phyloP scores from a whole-genome alignment of 2,888 invertebrate genomes.

The Callyntrura guangdongensis region DNA sequence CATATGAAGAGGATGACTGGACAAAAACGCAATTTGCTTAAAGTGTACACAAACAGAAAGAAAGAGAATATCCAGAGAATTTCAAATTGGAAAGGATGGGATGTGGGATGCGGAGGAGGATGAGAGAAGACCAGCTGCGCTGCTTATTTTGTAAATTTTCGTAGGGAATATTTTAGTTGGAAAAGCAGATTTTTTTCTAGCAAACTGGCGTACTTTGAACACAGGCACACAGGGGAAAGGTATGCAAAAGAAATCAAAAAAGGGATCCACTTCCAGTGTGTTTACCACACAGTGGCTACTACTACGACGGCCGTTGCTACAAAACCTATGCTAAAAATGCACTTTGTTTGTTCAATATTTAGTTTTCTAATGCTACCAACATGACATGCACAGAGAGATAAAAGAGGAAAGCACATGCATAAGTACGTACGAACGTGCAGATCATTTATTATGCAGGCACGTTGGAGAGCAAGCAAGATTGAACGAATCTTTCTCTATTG shows the following conservation, averaged over 20 bases:
- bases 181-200: slow-evolving; percentile 71
- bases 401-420: neutral
- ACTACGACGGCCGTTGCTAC: neutral
- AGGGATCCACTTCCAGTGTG: slow-evolving; percentile 31
- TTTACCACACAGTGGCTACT: neutral
- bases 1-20: slow-evolving; percentile 78
- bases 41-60: slow-evolving; percentile 62
- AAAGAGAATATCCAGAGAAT: slow-evolving; percentile 71
- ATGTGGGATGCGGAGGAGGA: slow-evolving; percentile 73
- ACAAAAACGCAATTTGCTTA: slow-evolving; percentile 78
- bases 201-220: slow-evolving; percentile 32
- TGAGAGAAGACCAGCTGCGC: slow-evolving; percentile 75
- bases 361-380: slow-evolving; percentile 45
- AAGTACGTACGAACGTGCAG: neutral
- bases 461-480: slow-evolving; percentile 46
- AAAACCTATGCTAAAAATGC: slow-evolving; percentile 13
- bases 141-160: slow-evolving; percentile 66
- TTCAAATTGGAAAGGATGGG: slow-evolving; percentile 66
- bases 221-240: slow-evolving; percentile 33
- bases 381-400: slow-evolving; percentile 3
- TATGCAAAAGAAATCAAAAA: slow-evolving; percentile 71
- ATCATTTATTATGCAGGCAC: slow-evolving; percentile 67
- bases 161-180: slow-evolving; percentile 58
- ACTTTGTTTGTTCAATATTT: slow-evolving; percentile 71
- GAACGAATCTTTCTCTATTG: slow-evolving; percentile 56